Conservation (phyloP, 2,797 vertebrate species). For the Rhynchonycteris naso region DNA sequence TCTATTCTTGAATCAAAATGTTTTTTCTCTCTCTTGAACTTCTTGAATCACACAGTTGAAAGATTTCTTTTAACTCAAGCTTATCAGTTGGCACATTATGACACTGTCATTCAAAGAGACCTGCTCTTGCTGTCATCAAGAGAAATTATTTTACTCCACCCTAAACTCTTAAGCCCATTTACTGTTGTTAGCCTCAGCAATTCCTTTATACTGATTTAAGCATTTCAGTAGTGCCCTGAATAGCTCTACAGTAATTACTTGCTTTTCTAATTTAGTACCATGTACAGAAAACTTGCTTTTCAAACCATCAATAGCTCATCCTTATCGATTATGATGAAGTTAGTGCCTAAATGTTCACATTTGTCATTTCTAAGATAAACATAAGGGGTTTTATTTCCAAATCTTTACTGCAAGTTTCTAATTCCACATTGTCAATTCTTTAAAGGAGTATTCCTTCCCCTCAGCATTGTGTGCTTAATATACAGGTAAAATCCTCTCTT, state of each 20-base stretch:
- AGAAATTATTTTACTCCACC: slow-evolving; percentile 22
- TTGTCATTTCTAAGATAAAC: slow-evolving; percentile 37
- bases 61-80: slow-evolving; percentile 44
- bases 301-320: slow-evolving; percentile 43
- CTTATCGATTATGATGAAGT: not conserved
- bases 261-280: slow-evolving; percentile 38
- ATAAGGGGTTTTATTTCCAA: not conserved
- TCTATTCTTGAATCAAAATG: slow-evolving; percentile 22
- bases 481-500: slow-evolving; percentile 40
- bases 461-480: not conserved
- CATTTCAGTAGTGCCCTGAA: not conserved
- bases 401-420: slow-evolving; percentile 22
- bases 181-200: not conserved
- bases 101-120: not conserved
- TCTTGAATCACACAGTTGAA: slow-evolving; percentile 45
- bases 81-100: not conserved
- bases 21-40: slow-evolving; percentile 7
- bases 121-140: slow-evolving; percentile 18
- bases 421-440: slow-evolving; percentile 41
- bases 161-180: not conserved
- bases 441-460: not conserved
- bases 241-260: slow-evolving; percentile 11
- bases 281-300: slow-evolving; percentile 29
- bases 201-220: not conserved
- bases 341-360: not conserved